phyloP scores from a whole-genome alignment of 1,140 invertebrate genomes.

The Drosophila nannoptera region DNA sequence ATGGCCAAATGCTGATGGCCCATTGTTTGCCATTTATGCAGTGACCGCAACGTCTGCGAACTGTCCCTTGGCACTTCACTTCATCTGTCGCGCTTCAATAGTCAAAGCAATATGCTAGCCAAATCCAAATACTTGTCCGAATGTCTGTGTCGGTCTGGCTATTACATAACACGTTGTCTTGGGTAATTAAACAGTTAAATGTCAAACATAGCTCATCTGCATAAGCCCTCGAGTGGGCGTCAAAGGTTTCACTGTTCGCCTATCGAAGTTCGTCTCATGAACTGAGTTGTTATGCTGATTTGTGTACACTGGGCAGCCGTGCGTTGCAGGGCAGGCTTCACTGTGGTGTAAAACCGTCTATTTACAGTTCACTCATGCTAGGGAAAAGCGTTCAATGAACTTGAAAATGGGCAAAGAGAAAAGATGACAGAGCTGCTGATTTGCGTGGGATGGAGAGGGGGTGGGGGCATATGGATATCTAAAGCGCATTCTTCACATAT shows the following conservation, averaged over 20 bases:
- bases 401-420: conserved; percentile 17
- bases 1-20: conserved; percentile 31
- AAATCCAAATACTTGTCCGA: background rate
- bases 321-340: background rate
- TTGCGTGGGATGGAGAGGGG: too few species aligned
- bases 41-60: conserved; percentile 41
- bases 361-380: background rate
- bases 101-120: conserved; percentile 14
- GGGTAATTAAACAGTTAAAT: conserved; percentile 30
- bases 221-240: conserved; percentile 10
- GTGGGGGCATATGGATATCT: background rate
- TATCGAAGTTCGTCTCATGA: background rate
- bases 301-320: conserved; percentile 1
- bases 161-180: conserved; percentile 17
- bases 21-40: conserved; percentile 61
- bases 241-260: conserved; percentile 3
- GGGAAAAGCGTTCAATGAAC: conserved; percentile 50
- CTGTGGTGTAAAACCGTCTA: conserved; percentile 1
- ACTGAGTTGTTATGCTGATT: conserved; percentile 20
- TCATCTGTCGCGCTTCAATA: conserved; percentile 14
- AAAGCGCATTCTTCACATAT: background rate
- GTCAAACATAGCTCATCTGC: conserved; percentile 3
- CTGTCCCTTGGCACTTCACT: conserved; percentile 12
- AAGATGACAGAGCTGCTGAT: background rate
- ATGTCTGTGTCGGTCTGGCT: background rate